Evolutionary conservation across 2,113 vertebrate species (phyloP).

Genomic region (Plotosus lineatus): DNA sequence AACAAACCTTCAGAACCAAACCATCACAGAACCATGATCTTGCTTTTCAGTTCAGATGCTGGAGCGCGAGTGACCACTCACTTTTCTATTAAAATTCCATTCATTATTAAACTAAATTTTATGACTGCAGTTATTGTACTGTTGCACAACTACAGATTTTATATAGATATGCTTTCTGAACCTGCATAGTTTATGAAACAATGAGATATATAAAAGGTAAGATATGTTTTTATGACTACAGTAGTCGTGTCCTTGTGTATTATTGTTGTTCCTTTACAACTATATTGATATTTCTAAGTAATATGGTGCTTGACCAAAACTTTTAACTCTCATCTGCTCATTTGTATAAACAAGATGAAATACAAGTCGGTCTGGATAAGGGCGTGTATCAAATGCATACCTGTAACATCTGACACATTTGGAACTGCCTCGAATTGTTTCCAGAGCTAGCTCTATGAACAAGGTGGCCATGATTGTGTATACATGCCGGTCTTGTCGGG

Average conservation of each 20-base stretch:
- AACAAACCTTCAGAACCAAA: background rate
- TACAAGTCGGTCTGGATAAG: too few relatives aligned
- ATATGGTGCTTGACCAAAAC: too few relatives aligned
- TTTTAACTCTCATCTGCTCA: too few relatives aligned
- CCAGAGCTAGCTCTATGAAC: too few relatives aligned
- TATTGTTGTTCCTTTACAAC: too few relatives aligned
- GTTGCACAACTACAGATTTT: background rate
- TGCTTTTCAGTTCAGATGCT: background rate
- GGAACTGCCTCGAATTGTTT: too few relatives aligned
- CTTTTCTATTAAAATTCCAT: background rate
- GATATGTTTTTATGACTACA: background rate
- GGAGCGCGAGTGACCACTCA: background rate
- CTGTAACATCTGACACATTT: too few relatives aligned
- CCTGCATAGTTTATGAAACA: background rate
- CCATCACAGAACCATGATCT: background rate
- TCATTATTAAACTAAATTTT: slow-evolving; percentile 3
- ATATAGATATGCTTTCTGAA: background rate
- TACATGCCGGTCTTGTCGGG: too few relatives aligned
- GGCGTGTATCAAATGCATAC: too few relatives aligned
- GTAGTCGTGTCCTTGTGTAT: background rate
- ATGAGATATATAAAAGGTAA: background rate
- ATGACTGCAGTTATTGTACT: background rate
- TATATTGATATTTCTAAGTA: too few relatives aligned
- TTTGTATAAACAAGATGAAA: too few relatives aligned
- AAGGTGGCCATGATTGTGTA: too few relatives aligned